Evolutionary conservation across 37 sponge, comb jelly and placozoan genomes (phyloP).

Genomic region (Bolinopsis microptera): DNA sequence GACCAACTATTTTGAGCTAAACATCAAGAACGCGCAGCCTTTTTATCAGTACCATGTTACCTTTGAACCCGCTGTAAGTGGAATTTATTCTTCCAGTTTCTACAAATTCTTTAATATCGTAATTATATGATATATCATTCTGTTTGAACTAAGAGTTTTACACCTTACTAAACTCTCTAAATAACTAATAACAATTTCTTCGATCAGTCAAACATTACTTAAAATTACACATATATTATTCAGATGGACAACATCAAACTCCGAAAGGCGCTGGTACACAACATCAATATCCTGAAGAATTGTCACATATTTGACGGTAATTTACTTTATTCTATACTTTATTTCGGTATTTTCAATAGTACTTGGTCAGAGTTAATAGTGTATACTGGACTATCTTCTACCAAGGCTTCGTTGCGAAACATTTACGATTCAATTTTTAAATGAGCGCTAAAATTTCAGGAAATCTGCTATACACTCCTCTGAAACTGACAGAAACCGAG

Average conservation of each 20-base stretch:
- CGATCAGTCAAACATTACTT: not conserved
- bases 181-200: not conserved
- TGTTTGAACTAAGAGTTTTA: not conserved
- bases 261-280: not conserved
- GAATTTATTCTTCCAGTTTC: not conserved
- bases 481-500: not conserved
- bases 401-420: too few relatives aligned
- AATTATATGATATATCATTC: not conserved
- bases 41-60: slow-evolving; percentile 91
- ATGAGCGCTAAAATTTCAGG: not conserved
- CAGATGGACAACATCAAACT: slow-evolving; percentile 6
- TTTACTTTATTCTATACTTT: too few relatives aligned
- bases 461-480: not conserved
- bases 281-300: not conserved
- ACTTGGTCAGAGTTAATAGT: too few relatives aligned
- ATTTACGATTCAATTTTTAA: too few relatives aligned
- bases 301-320: not conserved
- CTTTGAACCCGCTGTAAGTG: not conserved
- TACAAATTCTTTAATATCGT: not conserved
- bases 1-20: slow-evolving; percentile 78
- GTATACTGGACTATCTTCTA: too few relatives aligned
- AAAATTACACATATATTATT: not conserved
- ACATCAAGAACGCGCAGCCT: slow-evolving; percentile 68
- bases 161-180: not conserved
- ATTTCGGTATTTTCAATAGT: too few relatives aligned